phyloP scores from a whole-genome alignment of 2,113 vertebrate genomes.

The Cololabis saira region DNA sequence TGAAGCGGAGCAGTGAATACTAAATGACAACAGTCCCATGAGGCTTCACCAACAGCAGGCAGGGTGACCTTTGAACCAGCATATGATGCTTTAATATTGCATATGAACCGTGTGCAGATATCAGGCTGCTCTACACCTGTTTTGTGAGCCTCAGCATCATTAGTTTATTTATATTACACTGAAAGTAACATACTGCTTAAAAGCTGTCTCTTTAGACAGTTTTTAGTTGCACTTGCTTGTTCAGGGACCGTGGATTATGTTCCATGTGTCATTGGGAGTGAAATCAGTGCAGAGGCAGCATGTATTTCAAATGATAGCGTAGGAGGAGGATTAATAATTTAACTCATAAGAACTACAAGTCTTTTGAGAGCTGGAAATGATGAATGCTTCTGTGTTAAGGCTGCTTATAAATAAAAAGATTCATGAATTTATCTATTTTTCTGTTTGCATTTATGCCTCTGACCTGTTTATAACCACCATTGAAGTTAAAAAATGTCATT shows the following conservation, averaged over 20 bases:
- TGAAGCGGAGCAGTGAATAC: slow-evolving; percentile 36
- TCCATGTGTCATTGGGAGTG: slow-evolving; percentile 54
- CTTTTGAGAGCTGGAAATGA: slow-evolving; percentile 45
- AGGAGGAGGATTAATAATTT: slow-evolving; percentile 72
- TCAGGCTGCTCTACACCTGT: slow-evolving; percentile 58
- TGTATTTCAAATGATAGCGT: slow-evolving; percentile 64
- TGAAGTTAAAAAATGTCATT: too few species aligned
- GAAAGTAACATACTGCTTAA: slow-evolving; percentile 20
- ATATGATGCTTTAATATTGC: slow-evolving; percentile 69
- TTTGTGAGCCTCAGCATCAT: slow-evolving; percentile 17
- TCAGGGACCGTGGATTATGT: slow-evolving; percentile 52
- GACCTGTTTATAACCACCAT: slow-evolving; percentile 4
- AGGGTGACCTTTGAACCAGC: slow-evolving; percentile 69
- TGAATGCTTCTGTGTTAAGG: slow-evolving; percentile 32
- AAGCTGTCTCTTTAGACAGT: slow-evolving; percentile 24
- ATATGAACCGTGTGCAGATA: slow-evolving; percentile 25
- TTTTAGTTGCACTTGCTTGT: slow-evolving; percentile 40
- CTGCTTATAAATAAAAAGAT: slow-evolving; percentile 20
- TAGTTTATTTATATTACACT: slow-evolving; percentile 28
- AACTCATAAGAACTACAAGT: slow-evolving; percentile 55
- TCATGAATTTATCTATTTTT: slow-evolving; percentile 6
- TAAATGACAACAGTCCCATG: slow-evolving; percentile 69
- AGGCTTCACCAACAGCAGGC: slow-evolving; percentile 67
- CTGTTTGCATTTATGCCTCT: slow-evolving; percentile 18
- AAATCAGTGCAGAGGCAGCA: slow-evolving; percentile 67